These are phyloP conservation scores for Vipera latastei DNA, from an alignment of 2,797 vertebrate genomes.

Conservation along the genomic window DNA sequence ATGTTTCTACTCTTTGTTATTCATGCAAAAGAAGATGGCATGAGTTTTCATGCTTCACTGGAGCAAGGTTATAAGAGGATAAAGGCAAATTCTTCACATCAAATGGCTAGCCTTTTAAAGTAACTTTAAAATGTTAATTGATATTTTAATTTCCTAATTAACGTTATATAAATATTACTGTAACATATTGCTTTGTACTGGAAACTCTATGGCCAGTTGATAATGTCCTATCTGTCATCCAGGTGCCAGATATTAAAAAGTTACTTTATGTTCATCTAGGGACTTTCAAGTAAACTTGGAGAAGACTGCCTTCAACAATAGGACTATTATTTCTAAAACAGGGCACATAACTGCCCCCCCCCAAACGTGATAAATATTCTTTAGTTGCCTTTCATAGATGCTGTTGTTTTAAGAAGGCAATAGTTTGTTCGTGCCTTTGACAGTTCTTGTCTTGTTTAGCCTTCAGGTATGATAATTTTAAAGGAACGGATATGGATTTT, in stretches of 20 bases:
- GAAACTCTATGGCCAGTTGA: background rate
- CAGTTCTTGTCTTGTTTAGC: background rate
- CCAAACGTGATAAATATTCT: background rate
- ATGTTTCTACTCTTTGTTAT: background rate
- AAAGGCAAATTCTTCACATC: background rate
- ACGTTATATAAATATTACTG: background rate
- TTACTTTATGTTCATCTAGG: background rate
- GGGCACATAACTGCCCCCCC: background rate
- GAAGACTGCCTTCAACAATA: background rate
- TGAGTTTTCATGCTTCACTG: background rate
- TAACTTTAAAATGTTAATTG: background rate
- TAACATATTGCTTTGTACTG: background rate
- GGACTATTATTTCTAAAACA: background rate
- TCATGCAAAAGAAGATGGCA: background rate
- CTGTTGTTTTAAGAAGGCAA: background rate
- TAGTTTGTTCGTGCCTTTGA: background rate
- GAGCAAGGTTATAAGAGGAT: background rate
- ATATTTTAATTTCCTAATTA: background rate
- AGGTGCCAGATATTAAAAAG: background rate
- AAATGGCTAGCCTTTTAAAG: background rate
- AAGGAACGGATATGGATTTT: slow-evolving; percentile 6
- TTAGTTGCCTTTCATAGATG: background rate
- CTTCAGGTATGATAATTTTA: background rate
- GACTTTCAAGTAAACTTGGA: background rate
- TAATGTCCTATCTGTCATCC: background rate